Evolutionary conservation across 2,888 invertebrate species (phyloP), one percentile per base, ranked within the genome.

Genomic region (Caenorhabditis doughertyi): DNA sequence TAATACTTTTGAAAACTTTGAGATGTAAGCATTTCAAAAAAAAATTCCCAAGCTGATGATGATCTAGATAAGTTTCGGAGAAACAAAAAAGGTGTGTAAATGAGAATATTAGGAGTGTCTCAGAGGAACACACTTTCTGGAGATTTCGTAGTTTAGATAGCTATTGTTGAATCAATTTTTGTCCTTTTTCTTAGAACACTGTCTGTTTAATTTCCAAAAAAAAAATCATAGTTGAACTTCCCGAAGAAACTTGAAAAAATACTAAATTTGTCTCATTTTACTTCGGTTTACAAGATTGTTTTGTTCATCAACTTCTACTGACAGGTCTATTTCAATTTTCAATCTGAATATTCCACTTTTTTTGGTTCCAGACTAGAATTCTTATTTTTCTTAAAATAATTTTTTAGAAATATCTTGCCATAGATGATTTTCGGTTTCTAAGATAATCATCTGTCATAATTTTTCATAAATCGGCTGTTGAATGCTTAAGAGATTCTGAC

Each of bases 101-200:
- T 64, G 32, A 23, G 39, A 39, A 58, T 39, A n/a, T 29, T n/a
- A 49, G 64, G 64, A 49, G 64, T 49, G 64, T 64, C 64, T 64
- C 25, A 2, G 51, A 27, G 27, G 35, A 42, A 60, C 25, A 9
- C n/a, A n/a, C n/a, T 39, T 2, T 39, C 13, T 25, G 39, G 1
- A 64, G 64, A 64, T 64, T 29, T 64, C 47, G 47, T 47, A 64
- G 64, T 47, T 42, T 21, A 60, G 60, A 60, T 58, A 58, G 29
- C 18, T 58, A 18, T 47, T 21, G 8, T n/a, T 7, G 27, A n/a
- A n/a, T n/a, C 32, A 9, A 21, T 9, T 23, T 32, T 60, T 60
- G 60, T 42, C 25, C 60, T 60, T 60, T 42, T 60, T 42, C n/a
- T n/a, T 3, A 18, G 32, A n/a, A 2, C 9, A 25, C 3, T 18